Percentiles rank a stretch among this genome's conserved stretches.
phyloP scores from a whole-genome alignment of 1,140 invertebrate genomes.

The Asobara japonica region DNA sequence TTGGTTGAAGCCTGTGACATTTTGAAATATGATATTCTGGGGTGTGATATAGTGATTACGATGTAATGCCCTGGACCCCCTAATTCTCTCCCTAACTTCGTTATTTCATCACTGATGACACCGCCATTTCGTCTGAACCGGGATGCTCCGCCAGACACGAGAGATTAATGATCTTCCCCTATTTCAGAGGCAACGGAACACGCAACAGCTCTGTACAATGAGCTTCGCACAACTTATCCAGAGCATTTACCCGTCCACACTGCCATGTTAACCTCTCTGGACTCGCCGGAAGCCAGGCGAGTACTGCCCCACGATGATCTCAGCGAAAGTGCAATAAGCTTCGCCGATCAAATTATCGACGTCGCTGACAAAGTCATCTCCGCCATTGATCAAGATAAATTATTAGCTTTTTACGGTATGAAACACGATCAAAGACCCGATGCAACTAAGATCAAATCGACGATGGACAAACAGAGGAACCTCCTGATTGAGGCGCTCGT shows the following conservation, averaged over 20 bases:
- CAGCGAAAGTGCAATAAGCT: constrained; percentile 65
- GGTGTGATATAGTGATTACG: too few relatives aligned
- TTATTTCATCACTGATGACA: background rate
- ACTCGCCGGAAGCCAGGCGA: constrained; percentile 66
- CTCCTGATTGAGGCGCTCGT: constrained; percentile 81
- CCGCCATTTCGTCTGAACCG: background rate
- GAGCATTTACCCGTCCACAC: constrained; percentile 80
- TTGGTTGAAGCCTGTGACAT: too few relatives aligned
- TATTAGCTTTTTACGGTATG: constrained; percentile 81
- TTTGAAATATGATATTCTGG: too few relatives aligned
- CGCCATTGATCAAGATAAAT: constrained; percentile 77
- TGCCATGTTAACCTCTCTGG: constrained; percentile 81
- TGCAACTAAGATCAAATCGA: constrained; percentile 81
- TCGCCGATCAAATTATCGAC: constrained; percentile 69
- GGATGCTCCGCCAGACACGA: background rate
- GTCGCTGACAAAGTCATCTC: constrained; percentile 75
- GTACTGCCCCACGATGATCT: constrained; percentile 67
- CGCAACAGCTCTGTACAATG: constrained; percentile 78
- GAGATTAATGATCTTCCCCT: constrained; percentile 20
- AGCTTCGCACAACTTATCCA: constrained; percentile 75
- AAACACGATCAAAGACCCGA: constrained; percentile 82
- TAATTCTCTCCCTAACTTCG: too few relatives aligned
- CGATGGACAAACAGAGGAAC: constrained; percentile 85
- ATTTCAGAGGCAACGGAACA: constrained; percentile 67
- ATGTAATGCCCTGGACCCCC: too few relatives aligned